These are phyloP conservation scores for Oostethus manadensis DNA, from an alignment of 2,113 vertebrate genomes.

Conservation along the genomic window DNA sequence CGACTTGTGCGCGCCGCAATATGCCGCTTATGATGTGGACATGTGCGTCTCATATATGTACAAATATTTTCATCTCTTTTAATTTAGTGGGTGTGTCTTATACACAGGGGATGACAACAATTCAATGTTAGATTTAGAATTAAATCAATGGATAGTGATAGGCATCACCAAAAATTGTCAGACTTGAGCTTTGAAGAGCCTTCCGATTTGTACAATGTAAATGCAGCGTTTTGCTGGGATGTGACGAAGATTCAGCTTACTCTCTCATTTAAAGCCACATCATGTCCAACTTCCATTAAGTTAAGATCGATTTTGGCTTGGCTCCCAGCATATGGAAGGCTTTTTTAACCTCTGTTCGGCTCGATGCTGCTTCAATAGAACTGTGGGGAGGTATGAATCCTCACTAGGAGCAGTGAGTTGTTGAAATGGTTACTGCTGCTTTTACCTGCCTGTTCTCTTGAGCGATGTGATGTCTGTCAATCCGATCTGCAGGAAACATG, in stretches of 20 bases:
- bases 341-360: slow-evolving; percentile 1
- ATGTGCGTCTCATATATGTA: too few species aligned
- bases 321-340: not conserved
- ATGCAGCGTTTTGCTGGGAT: slow-evolving; percentile 46
- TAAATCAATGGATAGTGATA: too few species aligned
- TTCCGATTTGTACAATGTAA: slow-evolving; percentile 55
- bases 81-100: too few species aligned
- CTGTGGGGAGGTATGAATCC: not conserved
- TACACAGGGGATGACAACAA: too few species aligned
- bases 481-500: slow-evolving; percentile 6
- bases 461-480: too few species aligned
- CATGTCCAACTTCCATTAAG: slow-evolving; percentile 1
- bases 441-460: not conserved
- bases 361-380: not conserved
- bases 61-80: too few species aligned
- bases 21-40: too few species aligned
- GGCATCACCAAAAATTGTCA: too few species aligned
- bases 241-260: slow-evolving; percentile 5
- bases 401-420: not conserved
- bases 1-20: too few species aligned
- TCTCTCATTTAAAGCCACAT: slow-evolving; percentile 12
- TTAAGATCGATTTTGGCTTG: slow-evolving; percentile 6
- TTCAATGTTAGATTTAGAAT: too few species aligned
- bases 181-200: not conserved
- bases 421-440: slow-evolving; percentile 7